phyloP scores from a whole-genome alignment of 2,113 vertebrate species.

The Jacana jacana region DNA sequence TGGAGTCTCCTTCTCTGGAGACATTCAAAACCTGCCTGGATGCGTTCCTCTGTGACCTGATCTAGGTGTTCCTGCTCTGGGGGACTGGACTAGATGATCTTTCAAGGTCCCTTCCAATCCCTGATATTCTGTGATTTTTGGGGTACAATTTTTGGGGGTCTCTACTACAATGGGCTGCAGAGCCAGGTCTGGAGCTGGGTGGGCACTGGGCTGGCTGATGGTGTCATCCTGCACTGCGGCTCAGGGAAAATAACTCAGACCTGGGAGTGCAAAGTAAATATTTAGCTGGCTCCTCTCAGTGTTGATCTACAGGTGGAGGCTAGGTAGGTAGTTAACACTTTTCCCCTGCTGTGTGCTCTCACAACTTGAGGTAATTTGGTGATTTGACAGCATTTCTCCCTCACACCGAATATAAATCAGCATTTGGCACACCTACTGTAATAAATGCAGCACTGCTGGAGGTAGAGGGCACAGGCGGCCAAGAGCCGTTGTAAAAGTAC shows the following conservation, averaged over 20 bases:
- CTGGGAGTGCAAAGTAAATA: not conserved
- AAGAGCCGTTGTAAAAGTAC: not conserved
- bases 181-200: not conserved
- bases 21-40: too few relatives aligned
- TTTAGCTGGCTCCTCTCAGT: not conserved
- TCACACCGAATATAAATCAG: fast-evolving
- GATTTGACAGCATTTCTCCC: not conserved
- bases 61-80: too few relatives aligned
- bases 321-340: not conserved
- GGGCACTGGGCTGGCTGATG: fast-evolving
- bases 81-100: too few relatives aligned
- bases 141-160: not conserved
- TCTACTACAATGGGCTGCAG: not conserved
- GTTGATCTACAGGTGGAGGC: not conserved
- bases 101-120: too few relatives aligned
- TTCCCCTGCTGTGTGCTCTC: not conserved
- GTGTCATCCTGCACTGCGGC: not conserved
- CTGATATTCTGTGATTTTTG: too few relatives aligned
- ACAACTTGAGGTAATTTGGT: not conserved
- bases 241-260: not conserved
- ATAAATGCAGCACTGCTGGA: not conserved
- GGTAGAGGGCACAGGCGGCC: not conserved
- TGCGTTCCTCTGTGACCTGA: too few relatives aligned
- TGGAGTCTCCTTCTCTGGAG: too few relatives aligned
- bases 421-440: not conserved